A percentile compares a stretch with the other conserved stretches of the same genome.
Conservation (phyloP, 2,888 invertebrate species). For the Eupithecia subumbrata region DNA sequence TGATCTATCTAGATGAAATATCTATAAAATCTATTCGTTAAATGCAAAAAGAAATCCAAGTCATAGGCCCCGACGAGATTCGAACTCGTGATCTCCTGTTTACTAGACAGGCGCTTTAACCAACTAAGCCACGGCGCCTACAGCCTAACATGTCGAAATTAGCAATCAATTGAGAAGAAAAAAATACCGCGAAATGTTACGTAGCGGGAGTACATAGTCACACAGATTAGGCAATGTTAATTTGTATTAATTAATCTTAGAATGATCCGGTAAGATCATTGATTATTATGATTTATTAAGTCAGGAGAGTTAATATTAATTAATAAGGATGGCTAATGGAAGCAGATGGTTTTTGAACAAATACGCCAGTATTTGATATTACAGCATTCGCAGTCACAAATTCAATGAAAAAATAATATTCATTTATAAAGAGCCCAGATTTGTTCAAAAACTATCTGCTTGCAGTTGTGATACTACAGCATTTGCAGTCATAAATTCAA, state of each 20-base stretch:
- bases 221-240: too few relatives aligned
- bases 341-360: too few relatives aligned
- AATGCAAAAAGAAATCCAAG: conserved; percentile 4
- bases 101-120: conserved; percentile 83
- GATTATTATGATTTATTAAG: not conserved
- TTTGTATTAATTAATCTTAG: not conserved
- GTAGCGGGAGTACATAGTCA: not conserved
- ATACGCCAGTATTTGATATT: too few relatives aligned
- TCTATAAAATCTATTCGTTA: not conserved
- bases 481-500: too few relatives aligned
- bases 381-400: too few relatives aligned
- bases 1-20: too few relatives aligned
- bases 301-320: too few relatives aligned
- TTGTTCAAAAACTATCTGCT: not conserved
- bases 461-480: not conserved
- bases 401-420: too few relatives aligned
- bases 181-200: not conserved
- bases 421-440: too few relatives aligned
- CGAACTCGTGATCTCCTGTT: conserved; percentile 82
- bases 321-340: too few relatives aligned
- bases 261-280: not conserved
- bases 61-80: conserved; percentile 79
- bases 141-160: not conserved
- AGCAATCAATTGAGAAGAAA: not conserved
- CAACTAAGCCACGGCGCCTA: conserved; percentile 81